Conservation (phyloP, 1,140 invertebrate species). For the Camponotus floridanus region DNA sequence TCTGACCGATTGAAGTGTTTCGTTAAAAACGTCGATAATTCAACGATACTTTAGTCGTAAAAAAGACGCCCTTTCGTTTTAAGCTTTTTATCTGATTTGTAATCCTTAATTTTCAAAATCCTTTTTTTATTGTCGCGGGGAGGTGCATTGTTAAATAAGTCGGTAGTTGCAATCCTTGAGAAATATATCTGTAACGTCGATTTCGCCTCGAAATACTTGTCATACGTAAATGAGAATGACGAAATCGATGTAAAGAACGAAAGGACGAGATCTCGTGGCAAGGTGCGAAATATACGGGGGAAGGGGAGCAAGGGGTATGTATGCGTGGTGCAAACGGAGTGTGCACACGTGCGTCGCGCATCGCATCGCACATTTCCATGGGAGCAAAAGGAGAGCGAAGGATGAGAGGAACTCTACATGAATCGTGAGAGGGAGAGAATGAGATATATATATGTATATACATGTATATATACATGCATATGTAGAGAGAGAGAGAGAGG, state of each 20-base stretch:
- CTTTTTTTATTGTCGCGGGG: neutral
- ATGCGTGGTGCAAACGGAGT: conserved; percentile 65
- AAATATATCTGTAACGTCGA: neutral
- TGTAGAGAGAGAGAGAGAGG: conserved; percentile 16
- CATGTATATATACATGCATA: too few relatives aligned
- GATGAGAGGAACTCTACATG: conserved; percentile 54
- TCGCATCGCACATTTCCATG: conserved; percentile 65
- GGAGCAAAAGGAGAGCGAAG: conserved; percentile 51
- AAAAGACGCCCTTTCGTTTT: neutral
- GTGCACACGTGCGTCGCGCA: conserved; percentile 74
- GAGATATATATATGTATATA: too few relatives aligned
- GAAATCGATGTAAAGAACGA: conserved; percentile 66
- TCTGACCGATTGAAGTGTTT: neutral
- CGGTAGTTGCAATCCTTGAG: neutral
- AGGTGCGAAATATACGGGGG: conserved; percentile 22
- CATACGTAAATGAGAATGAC: conserved; percentile 51
- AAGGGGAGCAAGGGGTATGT: conserved; percentile 15
- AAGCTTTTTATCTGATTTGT: neutral
- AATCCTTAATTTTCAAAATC: neutral
- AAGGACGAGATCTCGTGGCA: conserved; percentile 60
- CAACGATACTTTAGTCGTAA: neutral
- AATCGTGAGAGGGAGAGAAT: conserved; percentile 53
- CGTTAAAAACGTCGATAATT: neutral
- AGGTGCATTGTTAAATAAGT: neutral
- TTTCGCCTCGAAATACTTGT: neutral